Conservation (phyloP, 2,888 invertebrate species). For the Dexiosoma caninum region DNA sequence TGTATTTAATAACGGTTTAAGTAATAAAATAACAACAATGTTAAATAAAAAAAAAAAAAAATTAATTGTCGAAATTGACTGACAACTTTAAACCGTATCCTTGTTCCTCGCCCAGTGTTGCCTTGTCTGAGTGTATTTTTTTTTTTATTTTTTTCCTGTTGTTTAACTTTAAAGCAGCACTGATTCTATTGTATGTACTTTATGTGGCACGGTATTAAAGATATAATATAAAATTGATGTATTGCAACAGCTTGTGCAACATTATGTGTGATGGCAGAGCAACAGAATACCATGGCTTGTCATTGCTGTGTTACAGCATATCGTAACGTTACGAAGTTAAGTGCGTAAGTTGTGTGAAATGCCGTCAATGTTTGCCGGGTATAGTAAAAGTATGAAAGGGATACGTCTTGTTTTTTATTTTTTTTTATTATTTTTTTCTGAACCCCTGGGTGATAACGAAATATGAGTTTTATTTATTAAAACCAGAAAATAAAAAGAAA, state of each 20-base stretch:
- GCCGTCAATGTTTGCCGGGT: background rate
- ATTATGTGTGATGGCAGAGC: conserved; percentile 22
- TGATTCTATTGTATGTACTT: conserved; percentile 15
- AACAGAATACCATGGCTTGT: conserved; percentile 34
- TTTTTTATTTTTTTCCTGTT: background rate
- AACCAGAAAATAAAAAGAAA: conserved; percentile 1
- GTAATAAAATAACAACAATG: conserved; percentile 46
- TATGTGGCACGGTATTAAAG: conserved; percentile 33
- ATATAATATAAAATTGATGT: conserved; percentile 47
- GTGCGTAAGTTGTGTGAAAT: conserved; percentile 42
- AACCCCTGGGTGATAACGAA: conserved; percentile 11
- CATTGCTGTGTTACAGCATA: conserved; percentile 25
- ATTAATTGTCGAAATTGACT: conserved; percentile 42
- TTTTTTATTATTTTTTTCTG: no score
- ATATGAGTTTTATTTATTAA: conserved; percentile 36
- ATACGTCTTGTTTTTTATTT: conserved; percentile 3
- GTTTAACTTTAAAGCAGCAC: conserved; percentile 1
- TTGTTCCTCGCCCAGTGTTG: background rate
- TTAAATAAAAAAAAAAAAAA: conserved; percentile 1
- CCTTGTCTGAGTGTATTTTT: background rate
- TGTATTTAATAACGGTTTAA: conserved; percentile 19
- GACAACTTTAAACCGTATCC: conserved; percentile 26
- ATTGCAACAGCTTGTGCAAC: conserved; percentile 49
- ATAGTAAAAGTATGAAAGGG: conserved; percentile 24
- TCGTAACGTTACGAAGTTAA: conserved; percentile 41